These are phyloP conservation scores for Cantharis flavilabris DNA, from an alignment of 2,888 invertebrate species.

Conservation along the genomic window DNA sequence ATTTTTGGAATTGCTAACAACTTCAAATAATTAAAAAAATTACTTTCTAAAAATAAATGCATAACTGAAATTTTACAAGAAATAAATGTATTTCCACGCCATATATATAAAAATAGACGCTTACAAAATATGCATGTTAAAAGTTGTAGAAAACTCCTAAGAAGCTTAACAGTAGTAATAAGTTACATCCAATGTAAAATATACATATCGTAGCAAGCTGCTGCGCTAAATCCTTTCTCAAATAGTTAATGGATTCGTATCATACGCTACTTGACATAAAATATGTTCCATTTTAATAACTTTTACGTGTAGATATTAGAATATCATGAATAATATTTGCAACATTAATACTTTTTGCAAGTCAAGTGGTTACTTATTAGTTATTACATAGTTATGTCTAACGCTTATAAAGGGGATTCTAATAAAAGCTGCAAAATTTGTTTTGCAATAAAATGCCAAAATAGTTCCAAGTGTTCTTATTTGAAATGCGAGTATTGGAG, in stretches of 20 bases:
- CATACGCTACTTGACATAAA: conserved; percentile 19
- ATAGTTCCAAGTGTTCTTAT: too few species aligned
- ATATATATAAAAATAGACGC: conserved; percentile 18
- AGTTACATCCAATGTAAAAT: conserved; percentile 19
- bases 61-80: background rate
- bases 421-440: background rate
- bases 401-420: background rate
- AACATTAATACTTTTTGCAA: conserved; percentile 13
- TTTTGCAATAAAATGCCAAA: too few species aligned
- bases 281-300: conserved; percentile 13
- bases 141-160: conserved; percentile 16
- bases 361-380: conserved; percentile 1
- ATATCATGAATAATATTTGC: conserved; percentile 10
- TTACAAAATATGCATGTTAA: conserved; percentile 6
- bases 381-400: background rate
- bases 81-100: background rate
- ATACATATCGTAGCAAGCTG: conserved; percentile 21
- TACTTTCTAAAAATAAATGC: background rate
- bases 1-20: background rate
- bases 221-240: conserved; percentile 17
- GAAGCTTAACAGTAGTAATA: conserved; percentile 18
- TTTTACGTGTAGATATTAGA: conserved; percentile 17
- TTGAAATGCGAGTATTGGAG: too few species aligned
- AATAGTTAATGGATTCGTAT: conserved; percentile 9
- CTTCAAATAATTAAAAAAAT: background rate